Base-by-base conservation (phyloP, 2,797 vertebrate species). In the Sebastes trivittatus region DNA sequence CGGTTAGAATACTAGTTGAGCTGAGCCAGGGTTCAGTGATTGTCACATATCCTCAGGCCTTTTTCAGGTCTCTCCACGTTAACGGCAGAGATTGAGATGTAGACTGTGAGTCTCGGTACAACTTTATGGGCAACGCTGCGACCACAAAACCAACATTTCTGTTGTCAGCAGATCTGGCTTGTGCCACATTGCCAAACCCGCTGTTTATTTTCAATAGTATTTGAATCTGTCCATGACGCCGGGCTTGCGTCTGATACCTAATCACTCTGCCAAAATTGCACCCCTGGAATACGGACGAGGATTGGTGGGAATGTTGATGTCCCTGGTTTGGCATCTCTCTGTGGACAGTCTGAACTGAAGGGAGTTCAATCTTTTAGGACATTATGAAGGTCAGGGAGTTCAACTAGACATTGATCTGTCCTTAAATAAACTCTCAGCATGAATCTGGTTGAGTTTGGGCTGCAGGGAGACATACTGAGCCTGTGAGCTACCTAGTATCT, bases 281-380 rank as follows among this genome's bases (percentile, higher is more conserved):
- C 56, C 49, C 71, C 56, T 85, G 38, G 55, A 82, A 69, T 46
- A 56, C 34, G 60, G 36, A 75, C 20, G 7, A 66, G 68, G 59
- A 75, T 74, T 78, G 77, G 27, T 49, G 58, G 75, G 74, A 56
- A 84, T 77, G 62, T 66, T 63, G 22, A 73, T 25, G 54, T 36
- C 83, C 54, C 56, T 62, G 59, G 72, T 86, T 84, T 85, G 86
- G 72, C 78, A 58, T 78, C 84, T 70, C n/a, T 73, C 55, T 84
- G 81, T 88, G 87, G 84, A 65, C 70, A 83, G 68, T 69, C 61
- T 23, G 79, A 92, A 92, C 93, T 82, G 75, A 82, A 59, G 52
- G 54, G 78, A 73, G 38, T 94, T 91, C 81, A 84, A 81, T 92
- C 81, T 81, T 88, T 88, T 75, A 77, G 75, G 89, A 88, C 20